Percentiles rank a stretch among this genome's conserved stretches.
phyloP scores from a whole-genome alignment of 1,140 invertebrate genomes.

The Apis cerana region DNA sequence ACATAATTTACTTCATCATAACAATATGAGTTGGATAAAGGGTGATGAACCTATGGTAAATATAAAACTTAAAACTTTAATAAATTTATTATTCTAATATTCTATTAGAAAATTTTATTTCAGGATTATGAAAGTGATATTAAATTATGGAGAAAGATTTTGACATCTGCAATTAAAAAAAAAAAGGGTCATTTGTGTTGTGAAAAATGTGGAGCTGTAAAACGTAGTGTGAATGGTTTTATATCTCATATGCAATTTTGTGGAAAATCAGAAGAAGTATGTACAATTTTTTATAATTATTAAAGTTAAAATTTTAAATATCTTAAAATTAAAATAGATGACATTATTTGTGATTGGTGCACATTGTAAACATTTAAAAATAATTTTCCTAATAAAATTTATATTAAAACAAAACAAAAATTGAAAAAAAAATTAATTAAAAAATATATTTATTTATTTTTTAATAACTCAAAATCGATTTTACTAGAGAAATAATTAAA shows the following conservation, averaged over 20 bases:
- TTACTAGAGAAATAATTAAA: too few relatives aligned
- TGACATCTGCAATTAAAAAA: conserved; percentile 68
- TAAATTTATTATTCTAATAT: conserved; percentile 19
- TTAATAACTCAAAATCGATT: too few relatives aligned
- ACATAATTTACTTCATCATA: conserved; percentile 80
- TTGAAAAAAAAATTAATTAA: too few relatives aligned
- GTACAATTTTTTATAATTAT: not conserved
- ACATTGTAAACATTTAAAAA: too few relatives aligned
- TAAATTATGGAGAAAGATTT: conserved; percentile 70
- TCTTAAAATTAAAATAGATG: too few relatives aligned
- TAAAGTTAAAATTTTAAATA: not conserved
- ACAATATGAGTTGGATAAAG: conserved; percentile 79
- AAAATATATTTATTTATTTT: too few relatives aligned
- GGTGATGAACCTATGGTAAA: conserved; percentile 74
- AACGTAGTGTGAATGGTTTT: conserved; percentile 84
- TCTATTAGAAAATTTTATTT: conserved; percentile 50
- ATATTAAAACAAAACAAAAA: not conserved
- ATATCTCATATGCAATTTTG: conserved; percentile 85
- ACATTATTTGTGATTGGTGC: too few relatives aligned
- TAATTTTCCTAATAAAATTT: not conserved
- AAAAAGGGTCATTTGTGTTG: conserved; percentile 81
- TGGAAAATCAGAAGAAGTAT: conserved; percentile 82
- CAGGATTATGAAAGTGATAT: conserved; percentile 77
- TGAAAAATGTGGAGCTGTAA: conserved; percentile 81
- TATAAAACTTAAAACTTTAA: conserved; percentile 25